These are phyloP conservation scores for Galeruca laticollis DNA, from an alignment of 2,888 invertebrate species.

Conservation along the genomic window DNA sequence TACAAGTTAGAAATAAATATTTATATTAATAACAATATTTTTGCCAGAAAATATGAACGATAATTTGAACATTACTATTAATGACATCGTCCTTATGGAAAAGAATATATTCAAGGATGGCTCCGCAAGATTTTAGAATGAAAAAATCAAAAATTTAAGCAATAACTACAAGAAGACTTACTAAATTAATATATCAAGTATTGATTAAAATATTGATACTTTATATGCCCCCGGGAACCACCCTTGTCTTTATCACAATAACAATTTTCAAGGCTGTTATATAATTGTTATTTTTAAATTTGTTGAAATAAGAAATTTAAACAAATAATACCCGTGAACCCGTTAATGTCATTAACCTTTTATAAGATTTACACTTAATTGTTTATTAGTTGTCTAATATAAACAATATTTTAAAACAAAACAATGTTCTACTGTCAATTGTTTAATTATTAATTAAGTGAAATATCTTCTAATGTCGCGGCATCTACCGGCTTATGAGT, in stretches of 20 bases:
- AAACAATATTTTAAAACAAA: conserved; percentile 68
- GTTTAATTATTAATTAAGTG: conserved; percentile 55
- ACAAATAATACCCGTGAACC: neutral
- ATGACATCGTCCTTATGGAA: too few species aligned
- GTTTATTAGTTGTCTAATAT: conserved; percentile 58
- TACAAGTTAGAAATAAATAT: too few species aligned
- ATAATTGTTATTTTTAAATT: neutral
- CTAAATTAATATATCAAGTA: too few species aligned
- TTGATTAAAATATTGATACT: too few species aligned
- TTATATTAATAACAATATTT: too few species aligned
- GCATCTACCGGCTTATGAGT: conserved; percentile 41
- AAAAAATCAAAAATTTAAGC: too few species aligned
- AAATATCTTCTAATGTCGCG: conserved; percentile 54
- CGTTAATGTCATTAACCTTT: conserved; percentile 39
- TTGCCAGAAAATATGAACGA: too few species aligned
- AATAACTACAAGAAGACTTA: too few species aligned
- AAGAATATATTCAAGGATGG: too few species aligned
- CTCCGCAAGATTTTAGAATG: too few species aligned
- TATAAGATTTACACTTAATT: conserved; percentile 50
- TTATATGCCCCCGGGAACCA: too few species aligned
- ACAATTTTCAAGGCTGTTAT: conserved; percentile 57
- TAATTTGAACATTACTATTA: conserved; percentile 61
- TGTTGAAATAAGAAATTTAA: neutral
- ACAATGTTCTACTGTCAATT: conserved; percentile 66
- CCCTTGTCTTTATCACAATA: conserved; percentile 28